Evolutionary conservation across 2,888 invertebrate genomes (phyloP).

Genomic region (Yponomeuta evonymella): DNA sequence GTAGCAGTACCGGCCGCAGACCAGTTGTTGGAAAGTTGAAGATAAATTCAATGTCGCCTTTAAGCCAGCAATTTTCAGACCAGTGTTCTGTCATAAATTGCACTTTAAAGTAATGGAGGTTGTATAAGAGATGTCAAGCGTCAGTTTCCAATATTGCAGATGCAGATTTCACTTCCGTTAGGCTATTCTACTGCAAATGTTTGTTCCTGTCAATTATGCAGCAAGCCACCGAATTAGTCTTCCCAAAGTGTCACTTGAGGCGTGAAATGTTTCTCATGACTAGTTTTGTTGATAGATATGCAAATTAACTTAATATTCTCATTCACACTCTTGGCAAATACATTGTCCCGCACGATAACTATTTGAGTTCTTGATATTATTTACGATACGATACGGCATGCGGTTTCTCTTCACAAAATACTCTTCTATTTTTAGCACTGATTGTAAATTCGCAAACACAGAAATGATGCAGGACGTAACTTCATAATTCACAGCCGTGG

Average conservation of each 20-base stretch:
- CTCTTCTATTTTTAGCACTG: too few species aligned
- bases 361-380: constrained; percentile 21
- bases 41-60: constrained; percentile 21
- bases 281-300: constrained; percentile 28
- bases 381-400: neutral
- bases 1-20: constrained; percentile 23
- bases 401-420: neutral
- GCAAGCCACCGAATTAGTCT: neutral
- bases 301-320: constrained; percentile 30
- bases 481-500: too few species aligned
- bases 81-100: constrained; percentile 4
- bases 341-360: constrained; percentile 33
- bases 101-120: constrained; percentile 1
- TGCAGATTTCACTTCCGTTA: constrained; percentile 6
- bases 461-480: too few species aligned
- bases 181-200: neutral
- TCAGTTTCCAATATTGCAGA: neutral
- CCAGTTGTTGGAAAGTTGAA: constrained; percentile 30
- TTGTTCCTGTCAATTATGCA: neutral
- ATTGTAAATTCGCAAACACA: too few species aligned
- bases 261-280: constrained; percentile 22
- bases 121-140: neutral
- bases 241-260: constrained; percentile 16
- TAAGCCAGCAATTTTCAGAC: constrained; percentile 1
- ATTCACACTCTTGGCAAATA: constrained; percentile 28